Base-by-base conservation (phyloP, 2,113 vertebrate species). In the Prochilodus magdalenae region DNA sequence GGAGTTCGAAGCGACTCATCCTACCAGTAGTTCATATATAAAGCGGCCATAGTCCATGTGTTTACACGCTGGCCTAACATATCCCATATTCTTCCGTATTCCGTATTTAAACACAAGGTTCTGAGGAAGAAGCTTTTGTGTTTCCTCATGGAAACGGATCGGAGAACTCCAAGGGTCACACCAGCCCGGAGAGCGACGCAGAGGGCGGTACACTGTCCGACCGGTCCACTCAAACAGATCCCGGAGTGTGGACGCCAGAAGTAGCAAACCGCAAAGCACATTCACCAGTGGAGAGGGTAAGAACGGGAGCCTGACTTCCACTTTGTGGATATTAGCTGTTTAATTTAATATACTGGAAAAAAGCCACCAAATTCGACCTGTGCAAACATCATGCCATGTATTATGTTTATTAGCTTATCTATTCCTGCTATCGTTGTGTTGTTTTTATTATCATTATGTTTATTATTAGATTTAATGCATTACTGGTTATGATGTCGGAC, bases 91-190 rank as follows among this genome's bases (percentile, higher is more conserved):
- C 26, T 53, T 16, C 20, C 30, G 44, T 60, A 6, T 36, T 49
- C 51, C 20, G 49, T 27, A n/a, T n/a, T 51, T 70, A 0, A n/a
- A n/a, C n/a, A 27, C 11, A 86, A 95, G 94, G 93, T 81, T 93
- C 91, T 0, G 94, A 95, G 72, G 93, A 94, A n/a, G 94, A 94
- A n/a, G 62, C 92, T 13, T 94, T 94, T 27, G 85, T 94, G 59
- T 95, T 94, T 83, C 92, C 93, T 0, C 90, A 90, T 11, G 84
- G 88, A 47, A 89, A 91, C 24, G 90, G 91, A 3, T 77, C 83
- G 0, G 93, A 94, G 14, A 83, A 85, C 74, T 77, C 83, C 80
- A 90, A 90, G 57, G 85, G 87, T 53, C 51, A 80, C 69, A 18
- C 15, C 59, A 59, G 27, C 3, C 51, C 62, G 22, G 84, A 83